Evolutionary conservation across 2,797 vertebrate genomes (phyloP).

Genomic region (Tapirus indicus): DNA sequence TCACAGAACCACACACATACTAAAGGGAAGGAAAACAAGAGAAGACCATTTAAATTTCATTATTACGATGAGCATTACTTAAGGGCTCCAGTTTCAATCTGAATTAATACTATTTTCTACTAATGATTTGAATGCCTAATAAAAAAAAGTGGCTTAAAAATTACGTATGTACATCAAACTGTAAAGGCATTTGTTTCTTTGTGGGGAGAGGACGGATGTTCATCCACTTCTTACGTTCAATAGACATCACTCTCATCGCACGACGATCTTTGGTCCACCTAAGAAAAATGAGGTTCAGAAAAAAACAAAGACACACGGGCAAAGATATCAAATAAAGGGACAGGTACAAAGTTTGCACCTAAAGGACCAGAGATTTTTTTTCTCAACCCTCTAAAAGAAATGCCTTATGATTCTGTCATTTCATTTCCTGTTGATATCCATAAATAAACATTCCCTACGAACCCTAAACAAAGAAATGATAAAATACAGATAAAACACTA

Average conservation of each 20-base stretch:
- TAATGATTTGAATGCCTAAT: slow-evolving; percentile 72
- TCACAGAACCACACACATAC: background rate
- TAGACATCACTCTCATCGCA: slow-evolving; percentile 96
- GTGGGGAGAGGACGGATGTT: slow-evolving; percentile 95
- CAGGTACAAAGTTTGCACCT: slow-evolving; percentile 24
- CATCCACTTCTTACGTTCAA: slow-evolving; percentile 97
- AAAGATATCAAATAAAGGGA: slow-evolving; percentile 13
- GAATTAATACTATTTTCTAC: slow-evolving; percentile 63
- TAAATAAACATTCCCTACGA: slow-evolving; percentile 1
- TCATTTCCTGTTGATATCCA: slow-evolving; percentile 31
- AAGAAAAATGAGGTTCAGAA: slow-evolving; percentile 78
- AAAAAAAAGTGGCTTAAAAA: slow-evolving; percentile 74
- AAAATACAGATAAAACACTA: background rate
- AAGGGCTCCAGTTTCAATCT: slow-evolving; percentile 18
- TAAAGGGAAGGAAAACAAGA: background rate
- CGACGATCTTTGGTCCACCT: slow-evolving; percentile 98
- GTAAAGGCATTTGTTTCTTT: slow-evolving; percentile 98
- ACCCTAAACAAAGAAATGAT: slow-evolving; percentile 21
- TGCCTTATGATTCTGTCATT: slow-evolving; percentile 49
- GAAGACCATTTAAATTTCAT: background rate
- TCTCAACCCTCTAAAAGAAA: slow-evolving; percentile 65
- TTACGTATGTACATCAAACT: slow-evolving; percentile 95
- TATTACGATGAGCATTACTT: background rate
- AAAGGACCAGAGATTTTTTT: slow-evolving; percentile 49
- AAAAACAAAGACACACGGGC: slow-evolving; percentile 64